Evolutionary conservation across 2,113 vertebrate genomes (phyloP).

Genomic region (Neoarius graeffei): DNA sequence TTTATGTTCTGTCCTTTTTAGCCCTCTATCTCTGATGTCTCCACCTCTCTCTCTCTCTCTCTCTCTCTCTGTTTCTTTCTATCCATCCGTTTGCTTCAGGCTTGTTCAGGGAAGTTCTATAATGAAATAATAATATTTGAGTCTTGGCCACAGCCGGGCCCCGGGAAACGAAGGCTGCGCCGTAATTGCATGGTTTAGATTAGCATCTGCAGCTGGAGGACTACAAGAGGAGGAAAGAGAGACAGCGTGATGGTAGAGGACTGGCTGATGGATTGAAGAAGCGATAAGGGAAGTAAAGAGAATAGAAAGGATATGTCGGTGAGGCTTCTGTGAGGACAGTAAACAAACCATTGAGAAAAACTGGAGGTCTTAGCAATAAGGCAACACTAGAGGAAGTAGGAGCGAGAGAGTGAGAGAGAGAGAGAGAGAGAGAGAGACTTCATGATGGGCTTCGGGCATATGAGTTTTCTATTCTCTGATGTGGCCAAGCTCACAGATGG

Average conservation of each 20-base stretch:
- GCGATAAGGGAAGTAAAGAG: neutral
- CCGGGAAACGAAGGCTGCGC: slow-evolving; percentile 29
- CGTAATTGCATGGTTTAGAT: slow-evolving; percentile 48
- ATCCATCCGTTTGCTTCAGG: slow-evolving; percentile 4
- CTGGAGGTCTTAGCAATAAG: neutral
- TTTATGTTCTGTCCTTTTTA: neutral
- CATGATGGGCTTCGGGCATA: neutral
- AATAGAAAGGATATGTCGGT: neutral
- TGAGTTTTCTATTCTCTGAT: slow-evolving; percentile 16
- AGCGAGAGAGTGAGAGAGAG: neutral
- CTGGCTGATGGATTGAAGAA: neutral
- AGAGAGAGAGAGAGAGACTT: slow-evolving; percentile 9
- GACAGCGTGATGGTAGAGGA: slow-evolving; percentile 1
- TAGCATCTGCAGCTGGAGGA: slow-evolving; percentile 39
- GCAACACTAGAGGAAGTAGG: neutral
- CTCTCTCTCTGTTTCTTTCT: slow-evolving; percentile 13
- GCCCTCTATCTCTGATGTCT: neutral
- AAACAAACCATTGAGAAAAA: neutral
- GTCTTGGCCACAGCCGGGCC: slow-evolving; percentile 25
- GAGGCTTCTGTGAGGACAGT: neutral
- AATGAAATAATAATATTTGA: slow-evolving; percentile 45
- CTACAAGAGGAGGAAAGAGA: slow-evolving; percentile 11
- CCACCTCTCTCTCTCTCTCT: neutral
- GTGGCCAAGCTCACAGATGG: slow-evolving; percentile 21
- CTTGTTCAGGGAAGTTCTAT: slow-evolving; percentile 35